Evolutionary conservation across 2,113 vertebrate species (phyloP).

Genomic region (Gila orcuttii): DNA sequence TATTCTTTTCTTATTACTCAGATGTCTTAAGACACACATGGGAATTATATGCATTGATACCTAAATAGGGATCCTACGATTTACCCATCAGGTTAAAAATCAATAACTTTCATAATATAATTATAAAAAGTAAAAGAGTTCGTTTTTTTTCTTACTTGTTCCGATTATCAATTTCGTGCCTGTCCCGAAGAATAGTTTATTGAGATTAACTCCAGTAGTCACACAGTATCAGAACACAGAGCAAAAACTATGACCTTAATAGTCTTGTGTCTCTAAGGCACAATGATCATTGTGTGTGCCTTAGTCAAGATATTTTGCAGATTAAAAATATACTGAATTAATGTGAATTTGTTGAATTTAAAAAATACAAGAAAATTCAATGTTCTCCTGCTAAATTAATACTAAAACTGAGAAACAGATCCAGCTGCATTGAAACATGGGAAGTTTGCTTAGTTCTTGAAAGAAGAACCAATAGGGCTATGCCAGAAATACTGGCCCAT

Average conservation of each 20-base stretch:
- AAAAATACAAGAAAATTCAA: not conserved
- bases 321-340: not conserved
- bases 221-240: conserved; percentile 23
- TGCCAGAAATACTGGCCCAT: not conserved
- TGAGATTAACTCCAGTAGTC: not conserved
- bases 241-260: conserved; percentile 15
- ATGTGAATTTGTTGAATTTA: not conserved
- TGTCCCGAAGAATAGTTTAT: conserved; percentile 41
- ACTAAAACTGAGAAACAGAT: not conserved
- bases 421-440: not conserved
- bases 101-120: not conserved
- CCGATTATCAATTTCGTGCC: conserved; percentile 29
- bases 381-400: not conserved
- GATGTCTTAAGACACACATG: too few relatives aligned
- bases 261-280: too few relatives aligned
- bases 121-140: not conserved
- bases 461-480: not conserved
- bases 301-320: not conserved
- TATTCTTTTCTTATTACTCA: not conserved
- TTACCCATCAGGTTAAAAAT: not conserved
- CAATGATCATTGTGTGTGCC: not conserved
- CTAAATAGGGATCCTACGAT: not conserved
- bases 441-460: not conserved
- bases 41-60: not conserved
- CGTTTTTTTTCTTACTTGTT: conserved; percentile 37